These are phyloP conservation scores for Formica selysi DNA, from an alignment of 1,140 invertebrate species.

Conservation along the genomic window DNA sequence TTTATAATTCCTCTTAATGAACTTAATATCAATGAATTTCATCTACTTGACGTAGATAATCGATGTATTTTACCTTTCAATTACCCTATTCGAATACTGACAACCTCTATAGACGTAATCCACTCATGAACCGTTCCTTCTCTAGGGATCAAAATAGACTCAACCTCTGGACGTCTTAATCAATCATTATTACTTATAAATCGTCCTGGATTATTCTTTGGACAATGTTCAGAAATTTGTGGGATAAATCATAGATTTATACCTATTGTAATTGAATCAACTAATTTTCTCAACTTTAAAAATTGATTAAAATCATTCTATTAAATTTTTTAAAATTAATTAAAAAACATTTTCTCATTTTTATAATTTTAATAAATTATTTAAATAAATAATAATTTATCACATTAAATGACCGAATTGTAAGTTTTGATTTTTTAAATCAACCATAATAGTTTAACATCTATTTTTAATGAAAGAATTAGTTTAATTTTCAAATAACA, in stretches of 20 bases:
- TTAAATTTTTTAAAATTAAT: too few relatives aligned
- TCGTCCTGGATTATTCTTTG: too few relatives aligned
- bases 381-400: too few relatives aligned
- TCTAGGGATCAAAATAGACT: constrained; percentile 89
- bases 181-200: constrained; percentile 86
- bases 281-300: too few relatives aligned
- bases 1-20: constrained; percentile 73
- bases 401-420: too few relatives aligned
- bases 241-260: too few relatives aligned
- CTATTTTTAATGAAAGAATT: constrained; percentile 77
- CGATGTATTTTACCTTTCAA: constrained; percentile 87
- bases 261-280: too few relatives aligned
- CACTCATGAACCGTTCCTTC: constrained; percentile 90
- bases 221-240: too few relatives aligned
- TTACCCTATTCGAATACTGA: constrained; percentile 87
- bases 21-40: constrained; percentile 85
- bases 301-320: too few relatives aligned
- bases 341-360: too few relatives aligned
- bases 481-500: constrained; percentile 78
- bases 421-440: background rate
- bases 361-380: too few relatives aligned
- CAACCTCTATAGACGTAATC: constrained; percentile 88
- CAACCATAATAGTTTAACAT: constrained; percentile 56
- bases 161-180: constrained; percentile 90
- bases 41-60: constrained; percentile 89